Percentiles rank a stretch among this genome's conserved stretches.
Conservation (phyloP, 2,888 invertebrate species). For the Apoda limacodes region DNA sequence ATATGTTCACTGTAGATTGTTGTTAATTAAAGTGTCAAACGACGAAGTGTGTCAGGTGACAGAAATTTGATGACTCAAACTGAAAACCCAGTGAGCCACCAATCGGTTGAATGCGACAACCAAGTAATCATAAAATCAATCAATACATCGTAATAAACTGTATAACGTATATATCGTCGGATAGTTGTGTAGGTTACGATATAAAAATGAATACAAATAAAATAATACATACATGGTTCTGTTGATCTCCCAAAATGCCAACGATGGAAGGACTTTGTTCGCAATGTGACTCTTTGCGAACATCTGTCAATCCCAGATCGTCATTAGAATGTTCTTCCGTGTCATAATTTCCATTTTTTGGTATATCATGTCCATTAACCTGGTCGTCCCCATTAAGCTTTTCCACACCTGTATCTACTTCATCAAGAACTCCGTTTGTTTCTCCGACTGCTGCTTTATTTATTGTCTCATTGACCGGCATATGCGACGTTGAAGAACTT, state of each 20-base stretch:
- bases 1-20: too few relatives aligned
- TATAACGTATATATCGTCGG: background rate
- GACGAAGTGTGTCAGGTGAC: too few relatives aligned
- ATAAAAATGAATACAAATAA: too few relatives aligned
- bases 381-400: slow-evolving; percentile 27
- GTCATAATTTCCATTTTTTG: slow-evolving; percentile 28
- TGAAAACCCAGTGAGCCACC: too few relatives aligned
- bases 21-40: too few relatives aligned
- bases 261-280: slow-evolving; percentile 61
- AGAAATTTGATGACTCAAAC: background rate
- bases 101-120: too few relatives aligned
- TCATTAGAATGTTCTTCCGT: slow-evolving; percentile 20
- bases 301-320: slow-evolving; percentile 25
- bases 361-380: slow-evolving; percentile 19
- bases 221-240: slow-evolving; percentile 57
- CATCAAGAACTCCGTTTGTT: slow-evolving; percentile 16
- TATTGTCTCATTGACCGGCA: slow-evolving; percentile 46
- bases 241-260: slow-evolving; percentile 64
- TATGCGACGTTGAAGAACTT: slow-evolving; percentile 24
- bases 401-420: too few relatives aligned
- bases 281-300: slow-evolving; percentile 46
- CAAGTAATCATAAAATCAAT: background rate
- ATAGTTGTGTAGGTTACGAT: background rate
- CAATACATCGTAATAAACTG: background rate
- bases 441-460: slow-evolving; percentile 29